Evolutionary conservation across 2,113 vertebrate genomes (phyloP).

Genomic region (Pipa parva): DNA sequence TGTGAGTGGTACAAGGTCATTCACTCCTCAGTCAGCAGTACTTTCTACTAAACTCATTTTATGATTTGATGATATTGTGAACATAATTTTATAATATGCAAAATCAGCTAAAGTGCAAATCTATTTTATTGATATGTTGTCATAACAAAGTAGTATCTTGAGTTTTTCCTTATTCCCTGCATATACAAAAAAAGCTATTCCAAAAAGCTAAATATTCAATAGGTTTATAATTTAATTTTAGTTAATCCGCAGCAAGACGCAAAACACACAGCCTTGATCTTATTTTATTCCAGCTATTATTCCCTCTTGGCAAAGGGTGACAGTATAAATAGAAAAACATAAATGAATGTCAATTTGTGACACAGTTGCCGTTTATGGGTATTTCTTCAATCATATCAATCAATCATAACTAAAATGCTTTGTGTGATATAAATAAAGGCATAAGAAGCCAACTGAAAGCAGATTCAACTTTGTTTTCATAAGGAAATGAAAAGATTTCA

Average conservation of each 20-base stretch:
- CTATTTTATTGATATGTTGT: too few relatives aligned
- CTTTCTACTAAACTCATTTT: too few relatives aligned
- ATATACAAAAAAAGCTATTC: slow-evolving; percentile 3
- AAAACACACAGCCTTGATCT: slow-evolving; percentile 13
- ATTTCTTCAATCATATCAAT: slow-evolving; percentile 34
- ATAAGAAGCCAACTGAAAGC: slow-evolving; percentile 2
- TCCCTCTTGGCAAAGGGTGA: slow-evolving; percentile 31
- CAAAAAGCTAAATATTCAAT: background rate
- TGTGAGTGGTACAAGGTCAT: too few relatives aligned
- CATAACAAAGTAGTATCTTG: slow-evolving; percentile 1
- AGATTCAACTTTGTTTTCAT: slow-evolving; percentile 13
- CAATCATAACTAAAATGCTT: slow-evolving; percentile 33
- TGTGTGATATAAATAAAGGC: slow-evolving; percentile 6
- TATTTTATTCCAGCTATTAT: slow-evolving; percentile 25
- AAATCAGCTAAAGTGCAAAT: too few relatives aligned
- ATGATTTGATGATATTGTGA: too few relatives aligned
- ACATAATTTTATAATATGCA: too few relatives aligned
- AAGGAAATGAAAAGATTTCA: slow-evolving; percentile 4
- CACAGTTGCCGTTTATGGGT: slow-evolving; percentile 13
- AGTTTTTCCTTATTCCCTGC: background rate
- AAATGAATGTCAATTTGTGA: slow-evolving; percentile 37
- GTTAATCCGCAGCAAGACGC: slow-evolving; percentile 25
- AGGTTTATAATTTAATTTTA: slow-evolving; percentile 38
- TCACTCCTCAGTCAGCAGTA: too few relatives aligned
- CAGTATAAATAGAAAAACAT: slow-evolving; percentile 32